A percentile compares a stretch with the other conserved stretches of the same genome.
Conservation (phyloP, 2,797 vertebrate species). For the Syngnathus rostellatus region DNA sequence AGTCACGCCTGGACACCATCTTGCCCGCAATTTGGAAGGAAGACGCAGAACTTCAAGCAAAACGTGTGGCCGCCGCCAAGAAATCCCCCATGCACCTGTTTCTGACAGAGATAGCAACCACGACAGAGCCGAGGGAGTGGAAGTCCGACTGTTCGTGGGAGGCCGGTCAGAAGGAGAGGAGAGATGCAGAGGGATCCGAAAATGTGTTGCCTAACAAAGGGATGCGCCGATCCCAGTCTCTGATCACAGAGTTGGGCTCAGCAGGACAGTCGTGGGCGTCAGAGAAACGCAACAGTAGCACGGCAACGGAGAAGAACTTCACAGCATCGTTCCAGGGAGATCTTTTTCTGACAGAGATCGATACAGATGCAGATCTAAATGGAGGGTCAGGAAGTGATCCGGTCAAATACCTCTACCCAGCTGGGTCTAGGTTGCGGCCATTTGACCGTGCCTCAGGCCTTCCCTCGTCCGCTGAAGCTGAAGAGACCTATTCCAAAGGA, state of each 20-base stretch:
- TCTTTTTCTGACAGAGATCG: constrained; percentile 75
- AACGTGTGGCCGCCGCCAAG: constrained; percentile 57
- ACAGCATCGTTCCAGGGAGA: constrained; percentile 56
- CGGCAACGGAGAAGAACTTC: constrained; percentile 27
- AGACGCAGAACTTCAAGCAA: constrained; percentile 69
- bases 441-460: constrained; percentile 54
- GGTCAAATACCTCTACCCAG: constrained; percentile 61
- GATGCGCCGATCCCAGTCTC: constrained; percentile 68
- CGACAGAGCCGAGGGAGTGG: constrained; percentile 53
- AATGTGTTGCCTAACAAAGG: constrained; percentile 59
- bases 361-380: constrained; percentile 45
- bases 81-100: constrained; percentile 78
- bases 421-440: constrained; percentile 56
- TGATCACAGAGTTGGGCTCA: constrained; percentile 68
- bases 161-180: constrained; percentile 44
- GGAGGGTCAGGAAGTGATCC: constrained; percentile 45
- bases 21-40: constrained; percentile 76
- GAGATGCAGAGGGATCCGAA: constrained; percentile 49
- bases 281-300: constrained; percentile 43
- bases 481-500: constrained; percentile 64
- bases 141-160: constrained; percentile 54
- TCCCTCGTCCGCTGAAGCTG: constrained; percentile 59
- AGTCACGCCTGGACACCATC: constrained; percentile 76
- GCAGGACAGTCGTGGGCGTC: constrained; percentile 49
- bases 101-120: constrained; percentile 71